Conservation (phyloP, 2,888 invertebrate species). For the Drosophila buzzatii region DNA sequence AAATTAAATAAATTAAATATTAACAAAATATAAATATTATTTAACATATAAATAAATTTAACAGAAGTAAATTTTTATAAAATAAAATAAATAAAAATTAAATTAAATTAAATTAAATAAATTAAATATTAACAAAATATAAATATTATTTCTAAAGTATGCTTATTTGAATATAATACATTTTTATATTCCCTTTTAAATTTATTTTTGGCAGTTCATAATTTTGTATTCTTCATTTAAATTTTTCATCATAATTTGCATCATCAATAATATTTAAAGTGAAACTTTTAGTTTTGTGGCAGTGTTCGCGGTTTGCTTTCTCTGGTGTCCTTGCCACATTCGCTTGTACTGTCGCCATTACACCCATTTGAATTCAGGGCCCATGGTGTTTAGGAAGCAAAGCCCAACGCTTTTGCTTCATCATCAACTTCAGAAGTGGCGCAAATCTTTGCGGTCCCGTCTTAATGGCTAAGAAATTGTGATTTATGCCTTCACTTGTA, state of each 20-base stretch:
- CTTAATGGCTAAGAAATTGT: conserved; percentile 80
- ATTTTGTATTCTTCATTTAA: background rate
- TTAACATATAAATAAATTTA: too few species aligned
- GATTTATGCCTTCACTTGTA: conserved; percentile 62
- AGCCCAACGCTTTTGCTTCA: conserved; percentile 55
- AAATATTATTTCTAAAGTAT: too few species aligned
- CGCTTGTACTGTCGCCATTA: conserved; percentile 3
- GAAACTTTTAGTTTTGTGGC: conserved; percentile 32
- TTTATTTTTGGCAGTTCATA: background rate
- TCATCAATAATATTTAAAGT: conserved; percentile 3
- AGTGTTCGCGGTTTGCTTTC: conserved; percentile 36
- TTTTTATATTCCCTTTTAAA: background rate
- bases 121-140: too few species aligned
- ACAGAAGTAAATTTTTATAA: too few species aligned
- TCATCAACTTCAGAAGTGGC: conserved; percentile 70
- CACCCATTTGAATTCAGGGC: conserved; percentile 34
- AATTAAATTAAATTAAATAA: too few species aligned
- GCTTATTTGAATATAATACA: too few species aligned
- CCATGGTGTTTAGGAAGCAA: conserved; percentile 30
- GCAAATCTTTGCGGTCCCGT: conserved; percentile 78
- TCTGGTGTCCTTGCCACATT: conserved; percentile 20
- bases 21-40: too few species aligned
- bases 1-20: too few species aligned
- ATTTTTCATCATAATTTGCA: background rate
- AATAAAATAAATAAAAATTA: too few species aligned